A percentile compares a stretch with the other conserved stretches of the same genome.
phyloP scores from a whole-genome alignment of 2,797 vertebrate genomes.

The Oreortyx pictus region DNA sequence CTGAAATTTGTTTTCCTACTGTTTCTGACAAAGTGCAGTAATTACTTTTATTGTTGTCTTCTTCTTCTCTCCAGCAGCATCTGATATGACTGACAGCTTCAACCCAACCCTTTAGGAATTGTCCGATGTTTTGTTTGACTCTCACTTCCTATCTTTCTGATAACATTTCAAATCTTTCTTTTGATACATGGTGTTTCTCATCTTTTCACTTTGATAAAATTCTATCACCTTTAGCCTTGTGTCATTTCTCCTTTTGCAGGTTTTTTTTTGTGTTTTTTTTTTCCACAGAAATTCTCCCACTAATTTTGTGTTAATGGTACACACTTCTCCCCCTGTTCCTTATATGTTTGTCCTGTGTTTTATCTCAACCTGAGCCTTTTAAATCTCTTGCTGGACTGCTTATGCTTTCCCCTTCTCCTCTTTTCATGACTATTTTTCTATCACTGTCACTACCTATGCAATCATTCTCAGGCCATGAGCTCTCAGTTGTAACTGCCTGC shows the following conservation, averaged over 20 bases:
- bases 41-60: neutral
- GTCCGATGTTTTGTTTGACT: neutral
- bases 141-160: neutral
- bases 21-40: neutral
- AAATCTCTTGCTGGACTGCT: neutral
- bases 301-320: neutral
- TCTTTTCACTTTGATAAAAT: neutral
- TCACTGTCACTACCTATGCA: neutral
- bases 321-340: neutral
- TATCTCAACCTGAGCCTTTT: neutral
- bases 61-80: neutral
- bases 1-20: neutral
- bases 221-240: neutral
- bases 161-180: neutral
- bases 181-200: neutral
- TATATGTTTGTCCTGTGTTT: neutral
- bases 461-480: neutral
- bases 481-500: neutral
- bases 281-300: neutral
- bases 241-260: neutral
- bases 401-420: neutral
- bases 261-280: neutral
- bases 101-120: neutral
- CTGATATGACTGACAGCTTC: neutral
- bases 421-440: neutral